Base-by-base conservation (phyloP, 2,113 vertebrate genomes). In the Telmatochromis bifrenatus region DNA sequence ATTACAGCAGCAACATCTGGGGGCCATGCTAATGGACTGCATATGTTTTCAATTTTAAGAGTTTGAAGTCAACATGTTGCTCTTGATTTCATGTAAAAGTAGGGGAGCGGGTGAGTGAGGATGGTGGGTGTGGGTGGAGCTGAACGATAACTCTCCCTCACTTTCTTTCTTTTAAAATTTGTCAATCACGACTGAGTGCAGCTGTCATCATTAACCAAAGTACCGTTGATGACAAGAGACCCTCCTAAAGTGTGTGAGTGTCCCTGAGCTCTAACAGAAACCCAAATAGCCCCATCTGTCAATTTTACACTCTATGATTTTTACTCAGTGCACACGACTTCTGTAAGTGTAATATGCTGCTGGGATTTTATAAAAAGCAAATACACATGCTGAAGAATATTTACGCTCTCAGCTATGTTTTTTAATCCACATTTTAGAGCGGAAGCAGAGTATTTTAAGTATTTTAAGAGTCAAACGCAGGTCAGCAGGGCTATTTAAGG, bases 251-350 rank as follows among this genome's bases (percentile, higher is more conserved):
- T 89, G 84, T 83, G 37, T 26, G 42, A 88, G 83, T 79, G 88
- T 93, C 88, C 89, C 90, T 58, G 83, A 95, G 95, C 92, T 91
- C 93, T 94, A 89, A 94, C 92, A 85, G 75, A 94, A 91, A 81
- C 83, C 84, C 89, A 92, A 94, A 91, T 85, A 95, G 89, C 87
- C 65, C 94, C 93, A 96, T 95, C 94, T 95, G 94, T 95, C 94
- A 90, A 65, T 89, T 89, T 92, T 89, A 91, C 91, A 93, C 87
- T 93, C 35, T 47, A 73, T 87, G 87, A 75, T 80, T 93, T 90
- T 94, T 95, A 94, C 93, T 94, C 92, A 95, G 92, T 49, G 26
- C 84, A 79, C 87, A 89, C 49, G 65, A 86, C 68, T 84, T 37
- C 87, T 81, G 87, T 92, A 91, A 90, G 68, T 89, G 93, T 93